Evolutionary conservation across 2,113 vertebrate genomes (phyloP).

Genomic region (Uria aalge): DNA sequence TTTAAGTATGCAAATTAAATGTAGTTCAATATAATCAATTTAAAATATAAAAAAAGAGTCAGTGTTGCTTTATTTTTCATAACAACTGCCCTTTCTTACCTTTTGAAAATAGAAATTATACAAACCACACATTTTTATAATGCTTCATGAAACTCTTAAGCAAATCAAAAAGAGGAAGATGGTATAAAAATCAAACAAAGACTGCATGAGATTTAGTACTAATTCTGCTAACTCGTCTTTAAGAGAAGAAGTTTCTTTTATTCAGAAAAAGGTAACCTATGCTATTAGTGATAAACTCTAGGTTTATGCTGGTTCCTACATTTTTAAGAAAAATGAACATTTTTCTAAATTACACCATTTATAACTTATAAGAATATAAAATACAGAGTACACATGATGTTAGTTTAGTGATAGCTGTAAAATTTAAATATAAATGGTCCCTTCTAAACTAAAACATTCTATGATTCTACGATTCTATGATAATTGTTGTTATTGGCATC

Average conservation of each 20-base stretch:
- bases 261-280: neutral
- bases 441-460: neutral
- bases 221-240: neutral
- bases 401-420: neutral
- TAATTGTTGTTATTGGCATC: neutral
- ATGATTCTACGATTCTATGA: neutral
- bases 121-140: conserved; percentile 25
- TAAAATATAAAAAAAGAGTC: conserved; percentile 34
- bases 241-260: neutral
- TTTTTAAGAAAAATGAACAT: neutral
- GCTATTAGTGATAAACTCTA: neutral
- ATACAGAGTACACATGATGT: neutral
- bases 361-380: neutral
- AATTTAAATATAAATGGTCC: neutral
- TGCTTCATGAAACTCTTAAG: neutral
- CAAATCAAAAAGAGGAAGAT: neutral
- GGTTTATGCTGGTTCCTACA: neutral
- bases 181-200: neutral
- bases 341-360: neutral
- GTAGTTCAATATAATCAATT: conserved; percentile 50
- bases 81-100: neutral
- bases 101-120: conserved; percentile 63
- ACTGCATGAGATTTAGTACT: neutral
- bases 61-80: conserved; percentile 15
- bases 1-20: conserved; percentile 65